Percentiles rank a stretch among this genome's conserved stretches.
phyloP scores from a whole-genome alignment of 1,140 invertebrate species.

The Musca domestica region DNA sequence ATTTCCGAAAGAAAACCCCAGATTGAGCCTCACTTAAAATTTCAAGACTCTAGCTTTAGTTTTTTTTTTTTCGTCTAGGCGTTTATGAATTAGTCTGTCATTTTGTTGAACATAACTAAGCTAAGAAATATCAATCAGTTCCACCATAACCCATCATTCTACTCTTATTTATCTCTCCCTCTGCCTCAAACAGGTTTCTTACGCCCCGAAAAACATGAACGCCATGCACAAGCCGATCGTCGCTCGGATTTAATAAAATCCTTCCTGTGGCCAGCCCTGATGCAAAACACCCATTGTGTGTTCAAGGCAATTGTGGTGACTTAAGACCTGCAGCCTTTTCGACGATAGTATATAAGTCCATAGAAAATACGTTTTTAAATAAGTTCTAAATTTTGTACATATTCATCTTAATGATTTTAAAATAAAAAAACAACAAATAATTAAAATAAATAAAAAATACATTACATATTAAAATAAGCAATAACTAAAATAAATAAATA shows the following conservation, averaged over 20 bases:
- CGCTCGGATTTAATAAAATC: conserved; percentile 62
- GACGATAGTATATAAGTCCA: background rate
- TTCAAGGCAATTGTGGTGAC: conserved; percentile 64
- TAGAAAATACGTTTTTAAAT: conserved; percentile 6
- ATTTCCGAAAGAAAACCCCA: too few relatives aligned
- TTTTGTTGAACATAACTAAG: too few relatives aligned
- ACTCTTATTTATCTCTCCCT: background rate
- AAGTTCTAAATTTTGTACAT: conserved; percentile 38
- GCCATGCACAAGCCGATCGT: conserved; percentile 59
- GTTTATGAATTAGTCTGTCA: too few relatives aligned
- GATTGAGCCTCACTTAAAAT: too few relatives aligned
- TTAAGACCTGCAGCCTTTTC: conserved; percentile 27
- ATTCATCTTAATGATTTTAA: conserved; percentile 18
- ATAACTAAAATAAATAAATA: background rate
- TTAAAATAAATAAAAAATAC: background rate
- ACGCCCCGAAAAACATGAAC: conserved; percentile 59
- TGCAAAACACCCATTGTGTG: conserved; percentile 60
- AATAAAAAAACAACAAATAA: conserved; percentile 19
- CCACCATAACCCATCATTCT: background rate
- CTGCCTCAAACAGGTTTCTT: conserved; percentile 42
- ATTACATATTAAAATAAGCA: too few relatives aligned
- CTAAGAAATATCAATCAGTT: too few relatives aligned
- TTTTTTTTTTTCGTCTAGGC: too few relatives aligned
- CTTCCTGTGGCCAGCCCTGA: conserved; percentile 65
- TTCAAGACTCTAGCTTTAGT: too few relatives aligned